These are phyloP conservation scores for Neodontobutis hainanensis DNA, from an alignment of 2,113 vertebrate species.

Conservation along the genomic window DNA sequence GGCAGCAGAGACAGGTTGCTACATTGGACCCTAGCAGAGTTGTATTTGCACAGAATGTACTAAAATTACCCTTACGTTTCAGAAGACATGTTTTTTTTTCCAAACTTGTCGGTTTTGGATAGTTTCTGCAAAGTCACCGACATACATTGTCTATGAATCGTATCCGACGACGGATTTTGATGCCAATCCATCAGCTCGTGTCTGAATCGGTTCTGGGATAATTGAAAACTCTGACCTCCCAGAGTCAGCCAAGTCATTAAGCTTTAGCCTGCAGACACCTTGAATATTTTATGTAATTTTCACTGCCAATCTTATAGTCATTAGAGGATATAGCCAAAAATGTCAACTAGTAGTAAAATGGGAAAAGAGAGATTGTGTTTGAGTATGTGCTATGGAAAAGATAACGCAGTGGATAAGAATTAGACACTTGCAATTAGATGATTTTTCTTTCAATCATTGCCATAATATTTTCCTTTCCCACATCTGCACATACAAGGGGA, in stretches of 20 bases:
- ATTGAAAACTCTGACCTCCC: slow-evolving; percentile 4
- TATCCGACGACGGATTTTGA: not conserved
- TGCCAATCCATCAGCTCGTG: not conserved
- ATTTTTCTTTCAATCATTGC: too few relatives aligned
- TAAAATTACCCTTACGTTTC: too few relatives aligned
- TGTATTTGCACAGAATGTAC: too few relatives aligned
- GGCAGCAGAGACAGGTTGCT: too few relatives aligned
- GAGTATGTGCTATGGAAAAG: not conserved
- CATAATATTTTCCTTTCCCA: too few relatives aligned
- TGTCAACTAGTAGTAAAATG: not conserved
- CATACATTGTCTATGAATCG: not conserved
- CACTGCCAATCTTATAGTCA: not conserved
- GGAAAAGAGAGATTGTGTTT: not conserved
- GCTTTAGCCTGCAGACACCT: not conserved
- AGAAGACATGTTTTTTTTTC: too few relatives aligned
- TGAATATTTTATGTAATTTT: slow-evolving; percentile 6
- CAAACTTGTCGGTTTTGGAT: too few relatives aligned
- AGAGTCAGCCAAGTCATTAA: not conserved
- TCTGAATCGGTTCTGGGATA: not conserved
- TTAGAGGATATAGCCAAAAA: not conserved
- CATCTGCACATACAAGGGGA: too few relatives aligned
- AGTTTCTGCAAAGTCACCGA: not conserved
- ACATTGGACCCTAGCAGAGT: too few relatives aligned
- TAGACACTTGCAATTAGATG: too few relatives aligned
- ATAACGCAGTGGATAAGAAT: not conserved